Evolutionary conservation across 2,888 invertebrate genomes (phyloP), one percentile per base, ranked within the genome.

Genomic region (Syrista parreyssii): DNA sequence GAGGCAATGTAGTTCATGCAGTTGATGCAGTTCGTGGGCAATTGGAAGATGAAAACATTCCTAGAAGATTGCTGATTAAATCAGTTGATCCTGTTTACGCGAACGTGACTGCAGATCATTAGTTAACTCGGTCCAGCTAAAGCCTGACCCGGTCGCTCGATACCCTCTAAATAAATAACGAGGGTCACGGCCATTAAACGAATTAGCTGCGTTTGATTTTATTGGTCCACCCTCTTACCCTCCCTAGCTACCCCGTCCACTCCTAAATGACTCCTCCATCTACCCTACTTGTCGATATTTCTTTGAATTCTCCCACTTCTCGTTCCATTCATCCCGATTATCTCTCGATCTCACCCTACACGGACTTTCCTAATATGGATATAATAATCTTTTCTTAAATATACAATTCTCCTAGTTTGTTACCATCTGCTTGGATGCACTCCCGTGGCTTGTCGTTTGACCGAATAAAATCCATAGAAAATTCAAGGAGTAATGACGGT

Each of bases 201-300:
- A 89, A 88, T 89, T 89, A 89, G 86, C 83, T 82, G 85, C 84
- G 84, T 88, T 88, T 87, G 86, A 88, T 88, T 88, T 87, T 85
- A 88, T 88, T 87, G 85, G 81, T 82, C 81, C 78, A 78, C 76
- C 81, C 75, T 68, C 74, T 36, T 33, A 12, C 74, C n/a, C 35
- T 32, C 74, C n/a, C 23, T 9, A 23, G 55, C 23, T 9, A 9
- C 23, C 55, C 23, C 55, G 55, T 1, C 74, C 11, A 23, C 11
- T n/a, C 23, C 35, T 74, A 12, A 55, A 55, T 15, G 55, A 55
- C 55, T 55, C 55, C 55, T 55, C 55, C 55, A 55, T 9, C 15
- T 55, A 55, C 23, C 55, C 23, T 55, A 9, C 55, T 55, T 23
- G 55, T 23, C 23, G 55, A 55, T 55, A 55, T 55, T 55, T 55